Base-by-base conservation (phyloP, 2,888 invertebrate genomes). In the Machimus rusticus region DNA sequence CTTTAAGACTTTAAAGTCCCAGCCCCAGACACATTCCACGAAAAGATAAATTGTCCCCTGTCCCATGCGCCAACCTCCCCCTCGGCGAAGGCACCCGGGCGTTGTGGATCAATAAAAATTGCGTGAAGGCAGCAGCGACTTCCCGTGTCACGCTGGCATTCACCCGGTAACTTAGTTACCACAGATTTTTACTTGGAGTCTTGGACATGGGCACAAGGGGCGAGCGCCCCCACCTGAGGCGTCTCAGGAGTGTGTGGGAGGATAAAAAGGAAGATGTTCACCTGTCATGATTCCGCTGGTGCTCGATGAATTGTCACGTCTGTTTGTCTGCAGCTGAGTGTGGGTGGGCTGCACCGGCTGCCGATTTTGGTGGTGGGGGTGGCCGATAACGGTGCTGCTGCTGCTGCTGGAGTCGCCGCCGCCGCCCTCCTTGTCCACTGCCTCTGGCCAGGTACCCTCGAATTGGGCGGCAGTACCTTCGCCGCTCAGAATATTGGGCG, bases 391-490 rank as follows among this genome's bases (percentile, higher is more conserved):
- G 12, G 81, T 34, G 14, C 28, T n/a, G 46, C 51, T 39, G 31
- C 31, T 51, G 31, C 55, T 85, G 85, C 78, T 86, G 88, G 74
- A 79, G 66, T 46, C 88, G 39, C 82, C 87, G 31, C 86, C 87
- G 87, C 34, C 74, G 43, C 76, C 77, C 19, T 12, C 82, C 74
- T 74, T 31, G 37, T 51, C 82, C 28, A 34, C 77, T 82, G 23
- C 66, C 66, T 84, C 87, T 85, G 74, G 74, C 78, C 87, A 86
- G 87, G 87, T 84, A 28, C 57, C 43, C 78, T 84, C 85, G 77
- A 85, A 86, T 4, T 57, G 85, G 84, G 39, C 51, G 77, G 87
- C 74, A 86, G 88, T 88, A 89, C 89, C 88, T 88, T 89, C 89
- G 85, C 87, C 87, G 81, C 74, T 86, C 66, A 81, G 19, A 87